A percentile compares a stretch with the other conserved stretches of the same genome.
Evolutionary conservation across 2,888 invertebrate genomes (phyloP).

Genomic region (Euphydryas editha): DNA sequence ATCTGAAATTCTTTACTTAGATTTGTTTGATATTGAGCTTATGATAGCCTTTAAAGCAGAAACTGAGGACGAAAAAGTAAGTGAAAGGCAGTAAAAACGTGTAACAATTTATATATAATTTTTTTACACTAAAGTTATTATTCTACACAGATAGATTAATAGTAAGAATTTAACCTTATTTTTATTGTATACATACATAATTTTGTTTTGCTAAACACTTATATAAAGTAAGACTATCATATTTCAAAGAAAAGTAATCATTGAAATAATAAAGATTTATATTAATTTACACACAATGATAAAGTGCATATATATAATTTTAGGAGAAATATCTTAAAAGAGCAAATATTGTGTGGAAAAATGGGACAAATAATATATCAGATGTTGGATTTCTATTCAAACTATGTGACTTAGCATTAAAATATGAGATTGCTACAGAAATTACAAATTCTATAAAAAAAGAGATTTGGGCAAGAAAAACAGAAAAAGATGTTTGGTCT

Average conservation of each 20-base stretch:
- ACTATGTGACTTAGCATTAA: conserved; percentile 82
- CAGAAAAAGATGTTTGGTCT: conserved; percentile 68
- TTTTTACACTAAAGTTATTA: background rate
- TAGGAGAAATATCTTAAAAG: conserved; percentile 80
- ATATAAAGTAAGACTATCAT: too few relatives aligned
- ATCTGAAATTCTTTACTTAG: conserved; percentile 87
- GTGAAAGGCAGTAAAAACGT: background rate
- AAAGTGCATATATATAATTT: conserved; percentile 38
- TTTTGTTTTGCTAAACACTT: too few relatives aligned
- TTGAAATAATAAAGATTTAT: background rate
- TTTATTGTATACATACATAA: too few relatives aligned
- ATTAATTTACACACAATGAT: background rate
- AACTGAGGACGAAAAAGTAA: conserved; percentile 70
- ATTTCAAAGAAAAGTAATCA: too few relatives aligned
- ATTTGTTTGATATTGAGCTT: conserved; percentile 77
- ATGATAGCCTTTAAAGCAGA: conserved; percentile 60
- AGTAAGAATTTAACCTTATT: too few relatives aligned
- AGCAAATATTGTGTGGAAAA: conserved; percentile 84
- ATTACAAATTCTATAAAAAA: conserved; percentile 73
- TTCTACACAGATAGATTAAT: too few relatives aligned
- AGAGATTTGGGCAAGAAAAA: conserved; percentile 66
- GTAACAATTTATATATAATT: background rate
- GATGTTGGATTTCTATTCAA: conserved; percentile 84
- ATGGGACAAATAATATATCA: conserved; percentile 82
- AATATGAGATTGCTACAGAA: conserved; percentile 83